Evolutionary conservation across 2,888 invertebrate species (phyloP).

Genomic region (Cephus pulcher): DNA sequence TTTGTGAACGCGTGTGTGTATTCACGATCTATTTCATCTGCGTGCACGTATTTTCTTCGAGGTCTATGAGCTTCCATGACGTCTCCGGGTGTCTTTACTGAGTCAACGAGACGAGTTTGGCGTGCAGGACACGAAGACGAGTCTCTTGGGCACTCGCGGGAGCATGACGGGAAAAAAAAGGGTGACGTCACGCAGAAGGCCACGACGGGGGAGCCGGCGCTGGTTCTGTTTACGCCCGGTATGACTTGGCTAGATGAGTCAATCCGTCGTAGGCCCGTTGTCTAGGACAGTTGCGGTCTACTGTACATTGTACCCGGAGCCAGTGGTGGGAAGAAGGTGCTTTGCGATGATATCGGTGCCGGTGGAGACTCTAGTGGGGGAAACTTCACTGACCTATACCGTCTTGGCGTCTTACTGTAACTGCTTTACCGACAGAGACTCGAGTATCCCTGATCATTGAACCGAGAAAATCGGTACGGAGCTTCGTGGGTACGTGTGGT

Average conservation of each 20-base stretch:
- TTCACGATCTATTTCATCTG: not conserved
- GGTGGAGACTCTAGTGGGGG: constrained; percentile 34
- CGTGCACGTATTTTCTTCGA: not conserved
- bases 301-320: constrained; percentile 1
- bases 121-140: not conserved
- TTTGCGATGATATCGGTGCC: not conserved
- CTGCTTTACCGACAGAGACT: not conserved
- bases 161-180: constrained; percentile 2
- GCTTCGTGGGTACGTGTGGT: not conserved
- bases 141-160: not conserved
- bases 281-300: constrained; percentile 50
- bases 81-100: not conserved
- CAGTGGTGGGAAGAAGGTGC: not conserved
- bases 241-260: constrained; percentile 61
- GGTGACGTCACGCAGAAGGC: constrained; percentile 16
- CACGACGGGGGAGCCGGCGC: constrained; percentile 24
- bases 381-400: constrained; percentile 64
- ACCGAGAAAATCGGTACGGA: not conserved
- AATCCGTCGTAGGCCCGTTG: constrained; percentile 60
- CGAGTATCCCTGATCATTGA: not conserved
- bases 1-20: not conserved
- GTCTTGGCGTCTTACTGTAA: not conserved
- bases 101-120: not conserved
- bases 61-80: not conserved
- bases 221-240: constrained; percentile 36